Conservation (phyloP, 2,888 invertebrate genomes). For the Hetaerina titia region DNA sequence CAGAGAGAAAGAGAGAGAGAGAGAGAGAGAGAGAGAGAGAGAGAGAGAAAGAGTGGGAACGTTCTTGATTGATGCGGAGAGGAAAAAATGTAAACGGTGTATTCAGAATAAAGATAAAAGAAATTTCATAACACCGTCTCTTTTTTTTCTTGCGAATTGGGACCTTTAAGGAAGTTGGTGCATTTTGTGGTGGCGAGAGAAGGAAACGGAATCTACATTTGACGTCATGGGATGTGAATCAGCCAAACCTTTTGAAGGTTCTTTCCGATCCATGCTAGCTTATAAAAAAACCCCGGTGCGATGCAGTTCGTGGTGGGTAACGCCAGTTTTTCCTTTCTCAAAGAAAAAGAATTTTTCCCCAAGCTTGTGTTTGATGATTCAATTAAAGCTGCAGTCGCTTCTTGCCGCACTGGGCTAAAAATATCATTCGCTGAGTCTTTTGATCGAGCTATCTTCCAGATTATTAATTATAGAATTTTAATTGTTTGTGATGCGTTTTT, state of each 20-base stretch:
- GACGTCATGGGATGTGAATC: background rate
- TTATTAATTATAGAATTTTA: background rate
- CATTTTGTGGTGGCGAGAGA: background rate
- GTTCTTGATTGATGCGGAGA: background rate
- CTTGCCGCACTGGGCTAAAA: background rate
- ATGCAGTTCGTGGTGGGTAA: background rate
- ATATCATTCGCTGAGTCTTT: background rate
- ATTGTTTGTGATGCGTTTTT: background rate
- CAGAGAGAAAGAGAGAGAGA: background rate
- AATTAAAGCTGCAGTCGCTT: background rate
- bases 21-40: slow-evolving; percentile 68
- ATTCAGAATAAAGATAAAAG: background rate
- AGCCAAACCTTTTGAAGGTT: background rate
- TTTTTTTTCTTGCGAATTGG: background rate
- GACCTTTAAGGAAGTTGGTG: background rate
- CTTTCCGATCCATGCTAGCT: background rate
- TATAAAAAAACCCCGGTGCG: background rate
- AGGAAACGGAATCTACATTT: background rate
- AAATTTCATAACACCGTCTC: background rate
- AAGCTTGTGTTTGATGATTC: background rate
- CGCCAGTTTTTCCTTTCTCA: background rate
- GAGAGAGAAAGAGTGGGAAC: background rate
- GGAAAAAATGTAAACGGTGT: background rate
- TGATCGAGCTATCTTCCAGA: background rate
- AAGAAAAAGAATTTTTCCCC: background rate